A percentile compares a stretch with the other conserved stretches of the same genome.
Conservation (phyloP, 2,888 invertebrate genomes). For the Apotomis betuletana region DNA sequence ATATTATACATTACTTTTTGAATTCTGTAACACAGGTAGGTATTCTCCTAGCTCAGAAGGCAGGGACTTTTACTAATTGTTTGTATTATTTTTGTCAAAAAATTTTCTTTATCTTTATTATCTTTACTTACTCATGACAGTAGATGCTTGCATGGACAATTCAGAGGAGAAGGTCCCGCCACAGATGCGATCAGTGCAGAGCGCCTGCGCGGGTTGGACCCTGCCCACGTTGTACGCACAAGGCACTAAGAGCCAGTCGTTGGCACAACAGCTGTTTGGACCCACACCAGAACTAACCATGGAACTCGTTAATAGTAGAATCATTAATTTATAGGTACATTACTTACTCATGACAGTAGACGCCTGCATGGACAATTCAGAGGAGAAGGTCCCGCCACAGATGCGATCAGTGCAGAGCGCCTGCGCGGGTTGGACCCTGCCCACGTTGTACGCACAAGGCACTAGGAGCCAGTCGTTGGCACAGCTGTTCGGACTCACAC, state of each 20-base stretch:
- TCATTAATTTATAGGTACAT: no score
- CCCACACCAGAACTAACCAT: slow-evolving; percentile 87
- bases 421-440: slow-evolving; percentile 79
- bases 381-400: slow-evolving; percentile 91
- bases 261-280: slow-evolving; percentile 87
- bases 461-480: slow-evolving; percentile 91
- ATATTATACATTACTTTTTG: background rate
- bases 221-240: slow-evolving; percentile 88
- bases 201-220: slow-evolving; percentile 79
- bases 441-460: slow-evolving; percentile 89
- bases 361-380: slow-evolving; percentile 87
- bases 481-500: slow-evolving; percentile 87
- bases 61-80: no score
- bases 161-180: slow-evolving; percentile 91
- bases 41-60: no score
- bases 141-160: slow-evolving; percentile 86
- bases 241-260: slow-evolving; percentile 91
- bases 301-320: no score
- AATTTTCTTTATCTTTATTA: no score
- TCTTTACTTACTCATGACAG: slow-evolving; percentile 89
- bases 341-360: slow-evolving; percentile 89
- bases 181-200: slow-evolving; percentile 91
- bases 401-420: slow-evolving; percentile 89
- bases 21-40: no score
- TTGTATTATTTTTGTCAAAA: no score